A percentile compares a stretch with the other conserved stretches of the same genome.
phyloP scores from a whole-genome alignment of 2,113 vertebrate species.

The Aphyosemion australe region DNA sequence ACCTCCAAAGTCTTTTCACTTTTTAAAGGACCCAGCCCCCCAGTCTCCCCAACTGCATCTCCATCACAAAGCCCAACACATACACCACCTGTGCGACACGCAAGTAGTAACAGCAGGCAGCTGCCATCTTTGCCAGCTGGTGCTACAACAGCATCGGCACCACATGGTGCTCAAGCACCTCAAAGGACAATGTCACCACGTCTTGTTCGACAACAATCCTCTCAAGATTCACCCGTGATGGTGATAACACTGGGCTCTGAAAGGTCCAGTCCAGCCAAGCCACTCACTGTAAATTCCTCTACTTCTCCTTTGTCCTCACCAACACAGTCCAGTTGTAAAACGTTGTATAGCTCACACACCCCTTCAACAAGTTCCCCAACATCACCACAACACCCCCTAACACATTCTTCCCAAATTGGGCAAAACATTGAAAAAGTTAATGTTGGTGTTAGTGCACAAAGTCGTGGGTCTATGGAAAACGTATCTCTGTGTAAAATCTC shows the following conservation, averaged over 20 bases:
- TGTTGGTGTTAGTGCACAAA: constrained; percentile 76
- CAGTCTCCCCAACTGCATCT: constrained; percentile 85
- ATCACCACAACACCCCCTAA: constrained; percentile 71
- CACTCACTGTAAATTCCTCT: constrained; percentile 84
- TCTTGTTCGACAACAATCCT: constrained; percentile 87
- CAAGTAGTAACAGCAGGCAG: constrained; percentile 54
- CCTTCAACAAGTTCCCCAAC: constrained; percentile 73
- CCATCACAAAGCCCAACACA: constrained; percentile 88
- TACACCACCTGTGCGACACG: constrained; percentile 59
- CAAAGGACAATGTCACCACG: constrained; percentile 82
- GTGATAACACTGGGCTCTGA: constrained; percentile 88
- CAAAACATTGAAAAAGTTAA: constrained; percentile 79
- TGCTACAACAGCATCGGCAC: constrained; percentile 76
- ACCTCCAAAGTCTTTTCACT: constrained; percentile 85
- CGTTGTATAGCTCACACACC: constrained; percentile 80
- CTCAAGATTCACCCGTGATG: constrained; percentile 89
- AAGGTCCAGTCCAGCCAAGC: constrained; percentile 85
- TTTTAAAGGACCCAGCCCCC: constrained; percentile 87
- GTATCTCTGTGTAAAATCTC: constrained; percentile 92
- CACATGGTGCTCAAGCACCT: constrained; percentile 85
- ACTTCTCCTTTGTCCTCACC: constrained; percentile 90
- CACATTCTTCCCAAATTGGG: constrained; percentile 77
- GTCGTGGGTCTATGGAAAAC: constrained; percentile 87
- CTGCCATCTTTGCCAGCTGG: constrained; percentile 61
- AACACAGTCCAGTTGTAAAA: constrained; percentile 81